Base-by-base conservation (phyloP, 2,797 vertebrate genomes). In the Lepidocolaptes lacrymiger region DNA sequence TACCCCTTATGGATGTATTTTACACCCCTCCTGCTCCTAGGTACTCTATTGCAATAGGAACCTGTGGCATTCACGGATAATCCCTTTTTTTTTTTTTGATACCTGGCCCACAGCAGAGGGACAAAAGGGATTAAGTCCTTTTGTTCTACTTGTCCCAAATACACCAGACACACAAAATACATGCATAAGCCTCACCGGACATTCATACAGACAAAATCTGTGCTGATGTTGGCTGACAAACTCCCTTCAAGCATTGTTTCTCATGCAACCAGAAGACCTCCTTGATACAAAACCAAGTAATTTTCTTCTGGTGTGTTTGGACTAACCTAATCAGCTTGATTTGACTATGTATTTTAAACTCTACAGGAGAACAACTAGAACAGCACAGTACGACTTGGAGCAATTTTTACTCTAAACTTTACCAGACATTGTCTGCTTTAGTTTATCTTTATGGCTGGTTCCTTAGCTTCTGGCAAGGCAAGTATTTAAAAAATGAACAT, bases 401-500 rank as follows among this genome's bases (percentile, higher is more conserved):
- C 93, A 61, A 92, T 95, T 95, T 88, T 82, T 94, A 63, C 85
- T 87, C 91, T 95, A 97, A 97, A 96, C 94, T 97, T 97, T 89
- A 96, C 83, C 95, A 97, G 96, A 96, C 96, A 89, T 75, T 97
- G 96, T 97, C 97, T 96, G 96, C 74, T 97, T 97, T 95, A 96
- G 96, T 97, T 97, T 97, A 85, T 97, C 87, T 97, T 95, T 96
- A 95, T 71, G 96, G 85, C 88, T 89, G 92, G 92, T 97, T 97
- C 95, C 77, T 95, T 97, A 97, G 96, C 96, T 97, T 96, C 96
- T 97, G 97, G 97, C 96, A 96, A 97, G 90, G 94, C 96, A 96
- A 97, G 94, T 94, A 96, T 97, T 97, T 96, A 94, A 97, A 96
- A 97, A 97, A 94, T 89, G 96, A 97, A 97, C 97, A 97, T 97